Conservation (phyloP, 2,113 vertebrate genomes). For the Lophotis ruficrista region DNA sequence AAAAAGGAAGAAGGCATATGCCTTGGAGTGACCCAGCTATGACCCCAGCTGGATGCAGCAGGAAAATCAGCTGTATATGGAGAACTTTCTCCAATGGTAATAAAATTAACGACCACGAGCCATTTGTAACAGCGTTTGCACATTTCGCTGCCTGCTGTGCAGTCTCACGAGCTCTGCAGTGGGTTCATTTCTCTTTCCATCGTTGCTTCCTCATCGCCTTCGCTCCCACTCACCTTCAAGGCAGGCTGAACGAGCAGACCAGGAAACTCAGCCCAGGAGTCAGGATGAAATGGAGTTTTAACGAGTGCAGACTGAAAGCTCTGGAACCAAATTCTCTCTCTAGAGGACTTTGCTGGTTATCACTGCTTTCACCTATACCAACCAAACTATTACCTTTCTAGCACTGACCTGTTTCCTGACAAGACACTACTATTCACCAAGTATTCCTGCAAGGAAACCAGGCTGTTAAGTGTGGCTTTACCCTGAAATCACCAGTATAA, state of each 20-base stretch:
- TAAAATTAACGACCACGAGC: background rate
- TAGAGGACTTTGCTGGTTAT: background rate
- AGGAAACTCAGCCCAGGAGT: background rate
- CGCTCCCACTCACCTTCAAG: background rate
- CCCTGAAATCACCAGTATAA: background rate
- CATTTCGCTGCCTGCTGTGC: background rate
- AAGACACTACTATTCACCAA: background rate
- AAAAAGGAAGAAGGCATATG: background rate
- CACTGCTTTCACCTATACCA: background rate
- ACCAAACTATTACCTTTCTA: background rate
- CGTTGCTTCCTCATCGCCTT: background rate
- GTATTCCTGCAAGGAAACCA: background rate
- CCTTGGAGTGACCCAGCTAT: background rate
- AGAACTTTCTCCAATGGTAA: background rate
- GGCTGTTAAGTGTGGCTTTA: background rate
- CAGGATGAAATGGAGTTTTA: background rate
- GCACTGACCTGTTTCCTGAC: background rate
- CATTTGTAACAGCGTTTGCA: background rate
- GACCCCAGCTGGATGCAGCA: slow-evolving; percentile 22
- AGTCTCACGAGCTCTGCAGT: background rate
- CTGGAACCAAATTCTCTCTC: background rate
- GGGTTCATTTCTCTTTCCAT: background rate
- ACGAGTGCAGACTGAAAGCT: background rate
- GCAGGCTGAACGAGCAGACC: background rate
- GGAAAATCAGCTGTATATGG: background rate